These are phyloP conservation scores for Lates japonicus DNA, from an alignment of 2,797 vertebrate species.

Conservation along the genomic window DNA sequence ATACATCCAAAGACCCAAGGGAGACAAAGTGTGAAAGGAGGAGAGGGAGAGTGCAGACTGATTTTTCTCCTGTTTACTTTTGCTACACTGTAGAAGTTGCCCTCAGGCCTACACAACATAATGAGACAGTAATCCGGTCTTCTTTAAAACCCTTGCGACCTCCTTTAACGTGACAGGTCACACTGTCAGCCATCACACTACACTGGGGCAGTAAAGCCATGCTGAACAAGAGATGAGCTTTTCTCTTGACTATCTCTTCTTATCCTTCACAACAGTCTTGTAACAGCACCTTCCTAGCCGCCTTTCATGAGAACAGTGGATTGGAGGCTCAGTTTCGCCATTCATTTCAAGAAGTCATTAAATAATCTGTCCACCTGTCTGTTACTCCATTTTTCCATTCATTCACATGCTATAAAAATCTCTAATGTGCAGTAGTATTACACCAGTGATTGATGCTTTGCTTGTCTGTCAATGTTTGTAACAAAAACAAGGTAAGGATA, in stretches of 20 bases:
- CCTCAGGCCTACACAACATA: slow-evolving; percentile 14
- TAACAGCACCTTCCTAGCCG: not conserved
- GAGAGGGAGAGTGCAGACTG: not conserved
- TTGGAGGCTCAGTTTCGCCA: not conserved
- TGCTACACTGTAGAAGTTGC: not conserved
- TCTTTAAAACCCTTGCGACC: slow-evolving; percentile 39
- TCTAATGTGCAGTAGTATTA: not conserved
- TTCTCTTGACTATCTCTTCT: not conserved
- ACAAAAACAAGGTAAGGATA: not conserved
- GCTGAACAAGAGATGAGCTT: not conserved
- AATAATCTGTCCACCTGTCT: not conserved
- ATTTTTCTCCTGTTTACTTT: not conserved
- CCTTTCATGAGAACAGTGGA: not conserved
- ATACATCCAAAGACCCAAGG: not conserved
- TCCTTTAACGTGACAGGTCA: slow-evolving; percentile 33
- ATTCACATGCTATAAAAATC: not conserved
- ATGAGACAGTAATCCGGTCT: slow-evolving; percentile 40
- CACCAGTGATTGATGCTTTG: not conserved
- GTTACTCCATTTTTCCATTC: not conserved
- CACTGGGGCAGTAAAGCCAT: not conserved
- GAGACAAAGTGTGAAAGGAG: slow-evolving; percentile 9
- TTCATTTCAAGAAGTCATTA: not conserved
- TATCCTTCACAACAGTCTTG: not conserved
- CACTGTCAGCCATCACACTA: slow-evolving; percentile 2
- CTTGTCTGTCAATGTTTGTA: not conserved